These are phyloP conservation scores for Cranoglanis bouderius DNA, from an alignment of 2,113 vertebrate genomes.

Conservation along the genomic window DNA sequence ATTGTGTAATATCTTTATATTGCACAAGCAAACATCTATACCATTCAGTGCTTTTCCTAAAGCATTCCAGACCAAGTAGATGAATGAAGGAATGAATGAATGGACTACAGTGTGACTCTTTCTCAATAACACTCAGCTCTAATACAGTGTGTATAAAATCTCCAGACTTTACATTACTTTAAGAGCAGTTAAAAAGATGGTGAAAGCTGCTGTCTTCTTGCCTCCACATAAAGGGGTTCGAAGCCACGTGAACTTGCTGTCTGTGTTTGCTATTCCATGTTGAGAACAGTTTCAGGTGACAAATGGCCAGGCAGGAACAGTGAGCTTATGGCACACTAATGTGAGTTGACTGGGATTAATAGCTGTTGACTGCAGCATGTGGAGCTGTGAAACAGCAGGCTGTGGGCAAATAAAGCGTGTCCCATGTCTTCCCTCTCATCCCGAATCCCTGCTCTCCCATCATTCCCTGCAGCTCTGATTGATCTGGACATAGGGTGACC, in stretches of 20 bases:
- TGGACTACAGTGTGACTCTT: background rate
- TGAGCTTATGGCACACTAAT: conserved; percentile 35
- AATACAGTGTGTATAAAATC: background rate
- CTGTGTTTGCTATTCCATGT: conserved; percentile 23
- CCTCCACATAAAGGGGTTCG: background rate
- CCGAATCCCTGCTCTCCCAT: conserved; percentile 22
- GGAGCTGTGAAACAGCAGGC: conserved; percentile 48
- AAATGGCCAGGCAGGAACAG: conserved; percentile 6
- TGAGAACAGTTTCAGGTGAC: conserved; percentile 30
- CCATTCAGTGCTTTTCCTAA: background rate
- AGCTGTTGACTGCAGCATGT: conserved; percentile 50
- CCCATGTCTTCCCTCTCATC: conserved; percentile 11
- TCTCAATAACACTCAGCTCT: background rate
- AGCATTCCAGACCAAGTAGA: background rate
- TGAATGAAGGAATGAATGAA: background rate
- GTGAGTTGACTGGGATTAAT: conserved; percentile 53
- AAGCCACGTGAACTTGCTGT: conserved; percentile 15
- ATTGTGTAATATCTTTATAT: background rate
- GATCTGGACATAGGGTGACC: conserved; percentile 57
- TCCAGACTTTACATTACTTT: background rate
- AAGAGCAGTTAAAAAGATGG: background rate
- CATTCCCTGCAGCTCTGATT: conserved; percentile 48
- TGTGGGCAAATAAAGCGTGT: conserved; percentile 26
- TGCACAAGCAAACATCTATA: background rate
- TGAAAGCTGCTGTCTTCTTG: background rate